Conservation (phyloP, 2,888 invertebrate species). For the Ophion obscuratus region DNA sequence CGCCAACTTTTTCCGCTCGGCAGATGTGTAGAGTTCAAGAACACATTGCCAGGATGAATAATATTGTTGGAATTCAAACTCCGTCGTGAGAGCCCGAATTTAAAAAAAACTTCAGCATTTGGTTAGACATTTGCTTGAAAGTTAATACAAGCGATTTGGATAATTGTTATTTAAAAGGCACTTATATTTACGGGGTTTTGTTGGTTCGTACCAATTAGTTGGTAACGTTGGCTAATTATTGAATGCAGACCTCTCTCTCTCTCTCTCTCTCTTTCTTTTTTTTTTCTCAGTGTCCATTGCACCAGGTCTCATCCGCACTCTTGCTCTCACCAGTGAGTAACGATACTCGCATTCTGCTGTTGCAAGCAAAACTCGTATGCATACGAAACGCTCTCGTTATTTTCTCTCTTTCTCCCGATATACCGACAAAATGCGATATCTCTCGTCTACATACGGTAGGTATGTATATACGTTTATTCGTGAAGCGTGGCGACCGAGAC, state of each 20-base stretch:
- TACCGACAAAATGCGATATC: conserved; percentile 50
- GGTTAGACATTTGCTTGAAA: neutral
- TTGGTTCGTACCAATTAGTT: conserved; percentile 43
- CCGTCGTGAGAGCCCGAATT: neutral
- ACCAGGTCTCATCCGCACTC: conserved; percentile 16
- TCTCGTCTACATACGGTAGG: conserved; percentile 13
- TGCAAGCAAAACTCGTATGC: neutral
- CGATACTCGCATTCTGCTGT: conserved; percentile 9
- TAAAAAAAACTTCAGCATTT: neutral
- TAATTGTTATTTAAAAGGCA: conserved; percentile 19
- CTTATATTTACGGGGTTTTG: conserved; percentile 25
- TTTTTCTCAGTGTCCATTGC: neutral
- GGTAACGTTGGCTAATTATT: conserved; percentile 16
- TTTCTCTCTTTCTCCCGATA: conserved; percentile 59
- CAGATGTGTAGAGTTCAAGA: too few relatives aligned
- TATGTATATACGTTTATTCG: conserved; percentile 42
- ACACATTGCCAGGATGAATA: too few relatives aligned
- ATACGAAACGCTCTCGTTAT: conserved; percentile 45
- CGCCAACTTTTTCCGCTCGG: too few relatives aligned
- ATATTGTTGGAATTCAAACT: neutral
- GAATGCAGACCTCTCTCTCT: conserved; percentile 6
- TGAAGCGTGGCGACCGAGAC: conserved; percentile 64
- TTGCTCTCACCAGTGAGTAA: neutral
- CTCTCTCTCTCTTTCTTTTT: too few relatives aligned
- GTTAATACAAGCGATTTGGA: neutral